phyloP scores from a whole-genome alignment of 2,888 invertebrate species.

The Ophioninae sp. region DNA sequence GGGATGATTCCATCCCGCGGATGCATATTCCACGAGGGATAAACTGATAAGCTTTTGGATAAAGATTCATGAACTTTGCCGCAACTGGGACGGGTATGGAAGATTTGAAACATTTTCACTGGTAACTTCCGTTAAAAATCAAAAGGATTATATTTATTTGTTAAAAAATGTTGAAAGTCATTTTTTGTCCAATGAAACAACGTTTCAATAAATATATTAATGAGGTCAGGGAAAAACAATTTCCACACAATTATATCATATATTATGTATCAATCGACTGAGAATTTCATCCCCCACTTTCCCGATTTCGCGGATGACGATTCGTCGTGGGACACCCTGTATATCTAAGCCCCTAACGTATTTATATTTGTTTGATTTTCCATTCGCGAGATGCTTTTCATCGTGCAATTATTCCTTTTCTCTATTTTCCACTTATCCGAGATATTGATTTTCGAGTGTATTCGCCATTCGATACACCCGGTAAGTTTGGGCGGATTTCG shows the following conservation, averaged over 20 bases:
- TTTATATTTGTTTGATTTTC: background rate
- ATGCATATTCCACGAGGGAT: slow-evolving; percentile 6
- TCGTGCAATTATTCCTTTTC: background rate
- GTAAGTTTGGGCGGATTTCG: background rate
- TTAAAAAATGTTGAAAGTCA: too few species aligned
- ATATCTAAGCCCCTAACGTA: too few species aligned
- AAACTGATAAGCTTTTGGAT: background rate
- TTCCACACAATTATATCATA: too few species aligned
- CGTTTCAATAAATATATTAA: too few species aligned
- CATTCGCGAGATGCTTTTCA: background rate
- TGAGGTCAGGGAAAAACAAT: too few species aligned
- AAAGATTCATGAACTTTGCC: slow-evolving; percentile 6
- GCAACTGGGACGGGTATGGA: background rate
- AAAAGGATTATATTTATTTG: too few species aligned
- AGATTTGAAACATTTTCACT: background rate
- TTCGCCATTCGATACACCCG: background rate
- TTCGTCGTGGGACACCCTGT: too few species aligned
- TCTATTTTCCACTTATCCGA: background rate
- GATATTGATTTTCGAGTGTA: background rate
- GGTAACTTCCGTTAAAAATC: too few species aligned
- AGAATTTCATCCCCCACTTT: too few species aligned
- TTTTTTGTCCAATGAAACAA: too few species aligned
- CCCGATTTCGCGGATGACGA: too few species aligned
- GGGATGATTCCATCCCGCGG: slow-evolving; percentile 14
- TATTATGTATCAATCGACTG: too few species aligned